These are phyloP conservation scores for Macroramphosus scolopax DNA, from an alignment of 2,797 vertebrate species.

Conservation along the genomic window DNA sequence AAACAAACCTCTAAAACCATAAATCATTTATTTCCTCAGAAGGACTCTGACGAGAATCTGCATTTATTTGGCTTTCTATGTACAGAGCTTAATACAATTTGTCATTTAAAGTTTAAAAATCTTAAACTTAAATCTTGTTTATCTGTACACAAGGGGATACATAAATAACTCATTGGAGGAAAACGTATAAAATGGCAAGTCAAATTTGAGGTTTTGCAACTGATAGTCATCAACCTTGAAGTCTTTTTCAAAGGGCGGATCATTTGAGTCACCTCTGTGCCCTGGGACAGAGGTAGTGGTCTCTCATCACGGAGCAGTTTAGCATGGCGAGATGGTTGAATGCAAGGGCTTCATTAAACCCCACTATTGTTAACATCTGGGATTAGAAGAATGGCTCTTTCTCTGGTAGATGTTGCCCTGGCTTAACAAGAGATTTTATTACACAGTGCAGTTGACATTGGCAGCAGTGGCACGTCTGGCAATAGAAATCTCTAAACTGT, in stretches of 20 bases:
- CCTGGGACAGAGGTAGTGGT: slow-evolving; percentile 46
- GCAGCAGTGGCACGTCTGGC: slow-evolving; percentile 74
- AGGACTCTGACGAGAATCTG: not conserved
- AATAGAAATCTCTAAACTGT: slow-evolving; percentile 67
- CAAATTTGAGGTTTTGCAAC: slow-evolving; percentile 49
- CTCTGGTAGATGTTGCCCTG: slow-evolving; percentile 75
- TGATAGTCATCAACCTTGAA: slow-evolving; percentile 64
- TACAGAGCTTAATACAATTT: too few relatives aligned
- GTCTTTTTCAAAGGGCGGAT: slow-evolving; percentile 45
- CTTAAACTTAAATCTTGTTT: too few relatives aligned
- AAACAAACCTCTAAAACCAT: slow-evolving; percentile 7
- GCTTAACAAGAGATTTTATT: slow-evolving; percentile 81
- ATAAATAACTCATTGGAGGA: slow-evolving; percentile 22
- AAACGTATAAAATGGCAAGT: slow-evolving; percentile 17
- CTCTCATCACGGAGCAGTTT: slow-evolving; percentile 72
- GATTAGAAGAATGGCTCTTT: slow-evolving; percentile 76
- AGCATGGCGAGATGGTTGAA: slow-evolving; percentile 72
- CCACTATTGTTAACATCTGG: slow-evolving; percentile 85
- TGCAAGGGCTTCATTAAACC: slow-evolving; percentile 79
- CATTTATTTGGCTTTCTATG: slow-evolving; percentile 4
- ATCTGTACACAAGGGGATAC: not conserved
- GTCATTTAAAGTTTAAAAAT: too few relatives aligned
- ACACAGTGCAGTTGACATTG: slow-evolving; percentile 78
- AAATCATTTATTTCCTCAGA: slow-evolving; percentile 8
- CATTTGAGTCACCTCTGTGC: slow-evolving; percentile 41